Base-by-base conservation (phyloP, 2,797 vertebrate species). In the Delichon dasypus region DNA sequence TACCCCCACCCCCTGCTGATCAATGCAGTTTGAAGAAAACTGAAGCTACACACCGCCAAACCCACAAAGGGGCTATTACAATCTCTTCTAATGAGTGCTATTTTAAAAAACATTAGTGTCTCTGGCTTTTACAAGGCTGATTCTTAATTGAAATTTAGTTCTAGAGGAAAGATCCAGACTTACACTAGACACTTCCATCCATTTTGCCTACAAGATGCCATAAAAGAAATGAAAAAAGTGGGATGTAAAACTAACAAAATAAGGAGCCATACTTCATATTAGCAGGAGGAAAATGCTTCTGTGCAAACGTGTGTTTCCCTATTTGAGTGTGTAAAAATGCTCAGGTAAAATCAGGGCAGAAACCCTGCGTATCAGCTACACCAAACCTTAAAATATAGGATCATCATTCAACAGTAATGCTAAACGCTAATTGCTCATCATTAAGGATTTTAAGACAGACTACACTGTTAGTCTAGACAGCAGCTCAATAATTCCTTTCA, bases 1-100 rank as follows among this genome's bases (percentile, higher is more conserved):
- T 5, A 1, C 1, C 13, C 11, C 9, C 22, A 23, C 2, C 3
- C 8, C 11, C 11, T 1, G 11, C 13, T 57, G 9, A 94, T 72
- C 50, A 80, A 53, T 14, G 42, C 5, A 21, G 32, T 40, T 38
- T 57, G 64, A 82, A 65, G 34, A 86, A 38, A 27, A 67, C 0
- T 40, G 40, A 91, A 73, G 34, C n/a, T 42, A 51, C 50, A n/a
- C 13, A 68, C 20, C 14, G 53, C 38, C 5, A 3, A 88, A 68
- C 2, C 10, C 66, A 75, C 27, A 54, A 44, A 75, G 4, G 10
- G 4, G 9, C 14, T 53, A 64, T 2, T 42, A 34, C 32, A 89
- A 81, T 61, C 13, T 18, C 45, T 83, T 74, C 75, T 57, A 55
- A 67, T 6, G 16, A 1, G 3, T 53, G 32, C 48, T 61, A 4